Percentiles rank a stretch among this genome's conserved stretches.
phyloP scores from a whole-genome alignment of 2,797 vertebrate genomes.

The Enteromius thamalakanensis region DNA sequence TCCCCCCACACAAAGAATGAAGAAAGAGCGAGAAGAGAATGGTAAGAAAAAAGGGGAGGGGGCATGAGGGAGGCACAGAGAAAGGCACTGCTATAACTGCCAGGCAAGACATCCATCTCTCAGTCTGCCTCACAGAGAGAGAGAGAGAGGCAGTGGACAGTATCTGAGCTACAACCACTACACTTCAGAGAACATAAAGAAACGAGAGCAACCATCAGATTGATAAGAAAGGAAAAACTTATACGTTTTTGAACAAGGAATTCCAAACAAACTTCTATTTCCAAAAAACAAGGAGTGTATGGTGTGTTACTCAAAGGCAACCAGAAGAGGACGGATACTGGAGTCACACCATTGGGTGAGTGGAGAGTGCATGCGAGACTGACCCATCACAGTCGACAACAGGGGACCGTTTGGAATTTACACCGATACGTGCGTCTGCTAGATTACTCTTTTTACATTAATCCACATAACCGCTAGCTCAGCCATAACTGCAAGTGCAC shows the following conservation, averaged over 20 bases:
- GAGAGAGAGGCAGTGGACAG: neutral
- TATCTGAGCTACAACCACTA: neutral
- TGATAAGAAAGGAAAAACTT: neutral
- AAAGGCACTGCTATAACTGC: slow-evolving; percentile 60
- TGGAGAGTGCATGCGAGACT: slow-evolving; percentile 51
- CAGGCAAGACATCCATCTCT: slow-evolving; percentile 41
- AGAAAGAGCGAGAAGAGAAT: slow-evolving; percentile 56
- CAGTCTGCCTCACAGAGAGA: slow-evolving; percentile 16
- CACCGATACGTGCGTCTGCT: neutral
- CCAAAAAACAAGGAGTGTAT: neutral
- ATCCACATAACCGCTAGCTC: neutral
- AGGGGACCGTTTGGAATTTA: slow-evolving; percentile 45
- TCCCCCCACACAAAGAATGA: slow-evolving; percentile 66
- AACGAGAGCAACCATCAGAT: neutral
- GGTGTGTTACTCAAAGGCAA: slow-evolving; percentile 21
- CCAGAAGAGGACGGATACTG: slow-evolving; percentile 66
- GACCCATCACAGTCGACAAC: slow-evolving; percentile 36
- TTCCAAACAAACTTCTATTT: neutral
- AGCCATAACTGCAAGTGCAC: neutral
- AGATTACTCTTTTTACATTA: neutral
- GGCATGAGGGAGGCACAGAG: slow-evolving; percentile 56
- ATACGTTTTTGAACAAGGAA: neutral
- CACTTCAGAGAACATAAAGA: neutral
- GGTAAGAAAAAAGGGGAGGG: slow-evolving; percentile 35
- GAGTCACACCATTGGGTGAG: slow-evolving; percentile 70